Base-by-base conservation (phyloP, 92 coral and sea anemone genomes). In the Palythoa grandis region DNA sequence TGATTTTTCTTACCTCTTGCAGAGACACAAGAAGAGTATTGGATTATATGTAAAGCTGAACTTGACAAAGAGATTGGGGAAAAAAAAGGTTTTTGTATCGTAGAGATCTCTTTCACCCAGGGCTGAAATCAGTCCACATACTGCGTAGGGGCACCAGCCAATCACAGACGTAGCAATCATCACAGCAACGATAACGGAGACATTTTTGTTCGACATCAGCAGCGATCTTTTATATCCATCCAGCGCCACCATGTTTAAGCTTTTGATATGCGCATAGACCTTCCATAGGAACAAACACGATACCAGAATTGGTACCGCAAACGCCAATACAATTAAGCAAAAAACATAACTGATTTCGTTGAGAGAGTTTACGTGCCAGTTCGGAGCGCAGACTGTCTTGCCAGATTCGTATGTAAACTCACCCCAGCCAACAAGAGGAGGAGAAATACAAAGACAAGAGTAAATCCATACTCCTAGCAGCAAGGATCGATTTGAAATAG, bases 401-500 rank as follows among this genome's bases (percentile, higher is more conserved):
- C 82, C 70, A 65, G 29, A 4, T 38, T 54, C 65, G 23, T 77
- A 56, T 25, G 52, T 35, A 7, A 77, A 54, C 43, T 56, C 52
- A 35, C 53, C 63, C 82, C 82, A 77, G 52, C 82, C 82, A 35
- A 77, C 52, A 16, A 77, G 82, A 3, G 82, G 70, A 23, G 82
- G 82, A 8, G 25, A 35, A 20, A 77, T 57, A 4, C 37, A 20
- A 29, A 53, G 16, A 13, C 20, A 54, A 9, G 82, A 77, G 22
- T 77, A 77, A 47, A 77, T 10, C 82, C 82, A 77, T 40, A 77
- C 23, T 54, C 82, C 82, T 3, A 35, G 3, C 6, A 77, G 66
- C 1, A 35, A 9, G 7, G 4, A 17, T 57, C 12, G 65, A 50
- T 24, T 16, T 14, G 82, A 77, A 3, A 11, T 12, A 63, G 50